Percentiles rank a stretch among this genome's conserved stretches.
These are phyloP conservation scores for Panagrolaimus sp. DNA, from an alignment of 1,140 invertebrate genomes.

Conservation along the genomic window DNA sequence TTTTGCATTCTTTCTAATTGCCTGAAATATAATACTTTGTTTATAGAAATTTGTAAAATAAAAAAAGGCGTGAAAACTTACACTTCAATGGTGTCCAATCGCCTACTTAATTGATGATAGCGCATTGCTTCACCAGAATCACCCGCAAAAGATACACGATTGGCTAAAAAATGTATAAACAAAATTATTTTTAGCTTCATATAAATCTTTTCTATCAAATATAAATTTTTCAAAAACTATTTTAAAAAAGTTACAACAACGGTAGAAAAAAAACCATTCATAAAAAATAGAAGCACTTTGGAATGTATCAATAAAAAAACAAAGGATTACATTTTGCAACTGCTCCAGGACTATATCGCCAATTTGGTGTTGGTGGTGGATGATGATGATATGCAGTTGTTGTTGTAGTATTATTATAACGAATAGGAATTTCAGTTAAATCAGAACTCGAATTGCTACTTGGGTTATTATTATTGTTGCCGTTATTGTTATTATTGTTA, in stretches of 20 bases:
- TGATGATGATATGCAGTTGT: no score
- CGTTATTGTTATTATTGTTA: neutral
- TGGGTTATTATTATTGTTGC: neutral
- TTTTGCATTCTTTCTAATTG: constrained; percentile 54
- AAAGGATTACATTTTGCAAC: constrained; percentile 4
- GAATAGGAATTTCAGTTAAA: neutral
- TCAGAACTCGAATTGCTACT: neutral
- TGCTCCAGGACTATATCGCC: constrained; percentile 5
- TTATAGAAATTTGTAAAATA: constrained; percentile 14
- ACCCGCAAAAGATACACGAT: constrained; percentile 19
- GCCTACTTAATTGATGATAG: constrained; percentile 29
- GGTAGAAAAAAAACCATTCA: neutral
- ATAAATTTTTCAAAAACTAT: neutral
- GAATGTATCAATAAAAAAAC: neutral
- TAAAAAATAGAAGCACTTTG: no score
- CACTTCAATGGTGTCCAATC: constrained; percentile 39
- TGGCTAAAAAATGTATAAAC: constrained; percentile 17
- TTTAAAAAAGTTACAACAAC: constrained; percentile 15
- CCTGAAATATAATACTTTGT: constrained; percentile 31
- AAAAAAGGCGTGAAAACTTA: constrained; percentile 14
- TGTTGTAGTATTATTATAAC: neutral
- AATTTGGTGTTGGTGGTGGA: constrained; percentile 13
- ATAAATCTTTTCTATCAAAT: neutral
- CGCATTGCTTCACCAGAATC: constrained; percentile 20
- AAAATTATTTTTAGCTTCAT: neutral